Evolutionary conservation across 1,140 invertebrate species (phyloP).

Genomic region (Schlechtendalia chinensis): DNA sequence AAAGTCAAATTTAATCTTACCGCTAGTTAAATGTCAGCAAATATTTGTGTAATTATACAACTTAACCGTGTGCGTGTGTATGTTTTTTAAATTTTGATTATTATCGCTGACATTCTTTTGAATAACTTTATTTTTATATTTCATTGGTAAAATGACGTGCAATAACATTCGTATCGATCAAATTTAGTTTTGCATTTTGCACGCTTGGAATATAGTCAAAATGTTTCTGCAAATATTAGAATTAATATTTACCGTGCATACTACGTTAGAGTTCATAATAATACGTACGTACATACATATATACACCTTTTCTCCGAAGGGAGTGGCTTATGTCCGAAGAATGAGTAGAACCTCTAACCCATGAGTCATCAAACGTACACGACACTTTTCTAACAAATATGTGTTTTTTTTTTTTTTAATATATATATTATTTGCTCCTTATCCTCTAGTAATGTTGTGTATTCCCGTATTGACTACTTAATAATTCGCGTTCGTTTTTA

Average conservation of each 20-base stretch:
- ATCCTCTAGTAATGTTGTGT: too few relatives aligned
- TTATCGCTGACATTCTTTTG: not conserved
- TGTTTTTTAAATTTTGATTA: not conserved
- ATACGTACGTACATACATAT: too few relatives aligned
- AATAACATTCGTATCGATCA: not conserved
- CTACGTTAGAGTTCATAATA: not conserved
- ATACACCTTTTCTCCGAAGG: not conserved
- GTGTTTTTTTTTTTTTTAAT: not conserved
- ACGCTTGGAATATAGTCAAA: not conserved
- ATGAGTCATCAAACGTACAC: conserved; percentile 14
- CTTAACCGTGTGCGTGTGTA: not conserved
- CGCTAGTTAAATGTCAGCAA: not conserved
- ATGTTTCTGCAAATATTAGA: conserved; percentile 20
- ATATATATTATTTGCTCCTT: not conserved
- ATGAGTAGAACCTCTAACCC: conserved; percentile 18
- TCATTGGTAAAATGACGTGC: not conserved
- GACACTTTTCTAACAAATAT: conserved; percentile 27
- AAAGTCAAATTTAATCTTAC: not conserved
- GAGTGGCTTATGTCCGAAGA: conserved; percentile 21
- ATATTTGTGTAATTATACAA: not conserved
- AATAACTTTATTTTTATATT: not conserved
- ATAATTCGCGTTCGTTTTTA: not conserved
- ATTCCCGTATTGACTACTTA: not conserved
- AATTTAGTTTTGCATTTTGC: conserved; percentile 1
- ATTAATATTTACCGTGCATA: conserved; percentile 27